phyloP scores from a whole-genome alignment of 2,113 vertebrate genomes.

The Nerophis ophidion region DNA sequence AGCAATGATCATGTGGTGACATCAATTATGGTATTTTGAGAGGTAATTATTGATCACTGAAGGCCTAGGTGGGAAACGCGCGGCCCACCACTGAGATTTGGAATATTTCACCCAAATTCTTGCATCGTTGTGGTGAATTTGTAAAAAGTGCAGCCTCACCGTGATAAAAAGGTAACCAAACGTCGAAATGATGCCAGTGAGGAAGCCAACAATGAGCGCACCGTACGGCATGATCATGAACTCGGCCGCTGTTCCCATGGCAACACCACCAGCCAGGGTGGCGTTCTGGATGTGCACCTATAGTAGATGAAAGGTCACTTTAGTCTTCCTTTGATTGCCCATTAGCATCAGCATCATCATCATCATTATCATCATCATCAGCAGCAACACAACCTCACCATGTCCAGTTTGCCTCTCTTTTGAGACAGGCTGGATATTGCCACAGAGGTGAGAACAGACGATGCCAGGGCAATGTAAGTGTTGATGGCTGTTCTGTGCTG shows the following conservation, averaged over 20 bases:
- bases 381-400: slow-evolving; percentile 70
- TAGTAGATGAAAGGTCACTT: neutral
- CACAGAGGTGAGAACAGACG: slow-evolving; percentile 82
- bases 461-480: slow-evolving; percentile 83
- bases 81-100: no score
- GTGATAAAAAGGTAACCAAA: slow-evolving; percentile 82
- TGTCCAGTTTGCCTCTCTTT: slow-evolving; percentile 88
- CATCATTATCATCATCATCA: no score
- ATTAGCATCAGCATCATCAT: no score
- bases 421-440: slow-evolving; percentile 85
- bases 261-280: slow-evolving; percentile 86
- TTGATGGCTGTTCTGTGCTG: slow-evolving; percentile 91
- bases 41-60: no score
- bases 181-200: slow-evolving; percentile 82
- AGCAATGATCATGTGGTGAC: no score
- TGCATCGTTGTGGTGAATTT: no score
- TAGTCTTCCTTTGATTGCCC: neutral
- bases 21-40: no score
- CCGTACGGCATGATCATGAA: slow-evolving; percentile 91
- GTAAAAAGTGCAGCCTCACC: slow-evolving; percentile 69
- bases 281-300: slow-evolving; percentile 97
- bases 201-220: slow-evolving; percentile 84
- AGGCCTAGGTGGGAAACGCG: no score
- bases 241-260: slow-evolving; percentile 86
- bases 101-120: no score